Evolutionary conservation across 2,888 invertebrate species (phyloP).

Genomic region (Epirrita christyi): DNA sequence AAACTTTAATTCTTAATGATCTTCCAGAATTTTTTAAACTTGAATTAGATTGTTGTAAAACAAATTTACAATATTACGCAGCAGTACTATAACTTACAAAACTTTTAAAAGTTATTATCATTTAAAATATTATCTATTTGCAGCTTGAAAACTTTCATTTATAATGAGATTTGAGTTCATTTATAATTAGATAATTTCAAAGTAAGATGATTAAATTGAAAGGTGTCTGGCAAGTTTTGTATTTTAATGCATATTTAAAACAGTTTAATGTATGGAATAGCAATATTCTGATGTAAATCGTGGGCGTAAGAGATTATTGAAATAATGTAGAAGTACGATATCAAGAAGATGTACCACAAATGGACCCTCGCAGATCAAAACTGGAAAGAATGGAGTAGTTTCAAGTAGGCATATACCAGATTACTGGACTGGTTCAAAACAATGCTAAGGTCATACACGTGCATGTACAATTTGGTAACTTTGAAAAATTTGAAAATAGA

Average conservation of each 20-base stretch:
- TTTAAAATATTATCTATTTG: conserved; percentile 12
- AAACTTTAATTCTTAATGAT: conserved; percentile 6
- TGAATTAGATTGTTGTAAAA: conserved; percentile 22
- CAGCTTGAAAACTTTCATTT: conserved; percentile 1
- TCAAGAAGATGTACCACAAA: too few relatives aligned
- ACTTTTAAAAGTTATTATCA: conserved; percentile 15
- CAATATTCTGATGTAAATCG: too few relatives aligned
- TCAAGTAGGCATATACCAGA: too few relatives aligned
- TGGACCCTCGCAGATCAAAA: too few relatives aligned
- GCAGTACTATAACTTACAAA: conserved; percentile 12
- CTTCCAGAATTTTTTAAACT: conserved; percentile 17
- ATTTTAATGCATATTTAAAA: background rate
- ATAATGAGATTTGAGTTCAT: background rate
- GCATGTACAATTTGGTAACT: too few relatives aligned
- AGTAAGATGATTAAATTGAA: background rate
- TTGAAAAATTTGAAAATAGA: too few relatives aligned
- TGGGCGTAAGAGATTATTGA: too few relatives aligned
- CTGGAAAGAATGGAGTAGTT: too few relatives aligned
- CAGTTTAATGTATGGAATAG: too few relatives aligned
- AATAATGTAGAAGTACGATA: too few relatives aligned
- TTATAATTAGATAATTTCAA: background rate
- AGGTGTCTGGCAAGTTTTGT: conserved; percentile 2
- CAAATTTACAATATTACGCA: conserved; percentile 23
- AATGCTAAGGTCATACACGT: too few relatives aligned
- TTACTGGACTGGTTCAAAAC: too few relatives aligned